phyloP scores from a whole-genome alignment of 1,140 invertebrate genomes.

The Aphelinus certus region DNA sequence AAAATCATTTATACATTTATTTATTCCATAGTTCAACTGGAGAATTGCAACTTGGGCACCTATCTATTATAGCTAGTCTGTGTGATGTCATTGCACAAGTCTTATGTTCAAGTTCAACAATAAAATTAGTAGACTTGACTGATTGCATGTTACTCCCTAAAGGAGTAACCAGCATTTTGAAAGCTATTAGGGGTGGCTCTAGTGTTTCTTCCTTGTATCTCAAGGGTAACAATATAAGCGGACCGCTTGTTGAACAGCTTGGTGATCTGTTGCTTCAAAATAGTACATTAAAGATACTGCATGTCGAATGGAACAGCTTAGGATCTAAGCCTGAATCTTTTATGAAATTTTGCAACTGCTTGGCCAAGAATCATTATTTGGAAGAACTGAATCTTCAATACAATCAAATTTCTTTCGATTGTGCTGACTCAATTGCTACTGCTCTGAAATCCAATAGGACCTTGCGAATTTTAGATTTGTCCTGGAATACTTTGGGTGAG shows the following conservation, averaged over 20 bases:
- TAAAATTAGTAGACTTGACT: slow-evolving; percentile 51
- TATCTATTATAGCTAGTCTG: slow-evolving; percentile 55
- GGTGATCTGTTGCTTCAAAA: slow-evolving; percentile 57
- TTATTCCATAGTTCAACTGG: slow-evolving; percentile 52
- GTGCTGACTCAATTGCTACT: slow-evolving; percentile 49
- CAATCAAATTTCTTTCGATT: slow-evolving; percentile 60
- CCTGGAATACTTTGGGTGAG: slow-evolving; percentile 62
- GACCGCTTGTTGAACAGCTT: slow-evolving; percentile 50
- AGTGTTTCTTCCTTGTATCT: slow-evolving; percentile 55
- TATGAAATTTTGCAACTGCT: slow-evolving; percentile 56
- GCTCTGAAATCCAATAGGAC: slow-evolving; percentile 55
- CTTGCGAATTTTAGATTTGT: slow-evolving; percentile 55
- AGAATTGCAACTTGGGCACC: slow-evolving; percentile 48
- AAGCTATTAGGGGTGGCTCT: slow-evolving; percentile 56
- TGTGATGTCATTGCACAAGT: slow-evolving; percentile 56
- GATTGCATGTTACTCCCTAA: slow-evolving; percentile 59
- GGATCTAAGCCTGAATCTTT: slow-evolving; percentile 56
- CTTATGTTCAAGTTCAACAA: slow-evolving; percentile 54
- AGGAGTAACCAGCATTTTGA: slow-evolving; percentile 51
- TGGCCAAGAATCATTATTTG: slow-evolving; percentile 57
- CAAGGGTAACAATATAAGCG: slow-evolving; percentile 62
- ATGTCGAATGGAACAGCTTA: slow-evolving; percentile 62
- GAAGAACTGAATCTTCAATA: slow-evolving; percentile 61
- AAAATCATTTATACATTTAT: neutral
- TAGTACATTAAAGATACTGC: slow-evolving; percentile 54